These are phyloP conservation scores for Acrobasis consociella DNA, from an alignment of 2,888 invertebrate genomes.

Conservation along the genomic window DNA sequence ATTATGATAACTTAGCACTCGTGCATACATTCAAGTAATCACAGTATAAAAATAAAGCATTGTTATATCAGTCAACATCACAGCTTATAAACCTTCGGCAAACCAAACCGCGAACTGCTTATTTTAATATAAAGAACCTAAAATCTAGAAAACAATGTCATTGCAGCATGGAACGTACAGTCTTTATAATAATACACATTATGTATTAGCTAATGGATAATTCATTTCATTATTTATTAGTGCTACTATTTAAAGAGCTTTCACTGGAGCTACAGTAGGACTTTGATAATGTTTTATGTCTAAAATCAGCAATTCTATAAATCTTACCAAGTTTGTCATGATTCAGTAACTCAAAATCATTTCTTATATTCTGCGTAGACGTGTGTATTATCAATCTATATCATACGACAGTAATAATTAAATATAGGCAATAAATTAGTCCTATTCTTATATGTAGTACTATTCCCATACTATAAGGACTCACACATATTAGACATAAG, in stretches of 20 bases:
- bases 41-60: conserved; percentile 82
- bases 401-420: background rate
- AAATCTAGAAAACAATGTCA: conserved; percentile 41
- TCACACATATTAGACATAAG: too few species aligned
- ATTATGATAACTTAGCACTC: conserved; percentile 63
- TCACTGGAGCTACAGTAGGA: background rate
- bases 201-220: conserved; percentile 2
- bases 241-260: background rate
- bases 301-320: background rate
- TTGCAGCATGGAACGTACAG: conserved; percentile 43
- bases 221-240: background rate
- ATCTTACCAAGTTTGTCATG: conserved; percentile 8
- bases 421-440: conserved; percentile 12
- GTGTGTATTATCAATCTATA: background rate
- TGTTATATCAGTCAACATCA: conserved; percentile 77
- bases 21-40: conserved; percentile 71
- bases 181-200: conserved; percentile 30
- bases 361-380: background rate
- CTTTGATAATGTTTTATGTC: background rate
- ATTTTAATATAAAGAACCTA: conserved; percentile 42
- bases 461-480: background rate
- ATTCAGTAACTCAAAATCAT: background rate
- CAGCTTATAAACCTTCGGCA: conserved; percentile 69
- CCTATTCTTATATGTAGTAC: background rate
- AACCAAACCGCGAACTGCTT: conserved; percentile 58